Evolutionary conservation across 2,113 vertebrate genomes (phyloP).

Genomic region (Prunella himalayana): DNA sequence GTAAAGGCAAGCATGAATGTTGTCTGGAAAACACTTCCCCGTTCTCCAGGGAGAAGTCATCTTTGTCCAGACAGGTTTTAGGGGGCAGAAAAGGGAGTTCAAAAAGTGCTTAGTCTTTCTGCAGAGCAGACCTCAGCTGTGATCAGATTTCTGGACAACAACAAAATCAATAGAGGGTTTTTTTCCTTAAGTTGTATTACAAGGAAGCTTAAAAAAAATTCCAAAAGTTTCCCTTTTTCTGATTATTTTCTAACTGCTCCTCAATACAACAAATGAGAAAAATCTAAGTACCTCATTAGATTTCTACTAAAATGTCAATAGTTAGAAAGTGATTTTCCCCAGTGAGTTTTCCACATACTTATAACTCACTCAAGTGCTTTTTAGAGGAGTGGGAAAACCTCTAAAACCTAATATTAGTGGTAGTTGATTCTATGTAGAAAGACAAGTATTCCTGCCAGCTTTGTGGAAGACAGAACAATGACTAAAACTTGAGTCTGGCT

Average conservation of each 20-base stretch:
- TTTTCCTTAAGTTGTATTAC: background rate
- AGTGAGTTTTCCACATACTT: background rate
- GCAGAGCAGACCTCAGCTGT: background rate
- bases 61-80: background rate
- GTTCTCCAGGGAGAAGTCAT: background rate
- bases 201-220: background rate
- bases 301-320: constrained; percentile 4
- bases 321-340: constrained; percentile 6
- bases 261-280: background rate
- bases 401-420: background rate
- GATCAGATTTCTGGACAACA: background rate
- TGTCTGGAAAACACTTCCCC: background rate
- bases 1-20: background rate
- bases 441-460: background rate
- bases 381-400: background rate
- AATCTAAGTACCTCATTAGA: background rate
- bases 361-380: background rate
- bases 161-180: background rate
- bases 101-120: background rate
- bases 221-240: background rate
- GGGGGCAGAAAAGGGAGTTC: background rate
- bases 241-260: background rate
- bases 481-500: background rate
- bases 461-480: background rate
- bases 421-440: background rate